A percentile compares a stretch with the other conserved stretches of the same genome.
Evolutionary conservation across 1,140 invertebrate genomes (phyloP).

Genomic region (Dendroctonus ponderosae): DNA sequence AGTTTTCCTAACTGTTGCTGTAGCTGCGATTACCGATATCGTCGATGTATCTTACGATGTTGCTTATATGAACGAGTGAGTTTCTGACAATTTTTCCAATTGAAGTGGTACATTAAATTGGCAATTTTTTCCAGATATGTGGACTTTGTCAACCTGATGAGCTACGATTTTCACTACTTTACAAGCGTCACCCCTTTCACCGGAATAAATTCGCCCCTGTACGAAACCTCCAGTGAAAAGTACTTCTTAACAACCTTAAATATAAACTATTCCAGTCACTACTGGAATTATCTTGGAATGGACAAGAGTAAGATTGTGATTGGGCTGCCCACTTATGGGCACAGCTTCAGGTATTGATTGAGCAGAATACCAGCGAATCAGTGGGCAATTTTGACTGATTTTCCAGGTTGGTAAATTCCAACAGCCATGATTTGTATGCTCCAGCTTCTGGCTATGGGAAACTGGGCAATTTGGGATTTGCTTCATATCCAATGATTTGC

Average conservation of each 20-base stretch:
- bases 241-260: conserved; percentile 73
- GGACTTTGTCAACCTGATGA: conserved; percentile 86
- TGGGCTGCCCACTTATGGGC: conserved; percentile 88
- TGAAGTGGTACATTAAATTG: background rate
- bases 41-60: conserved; percentile 75
- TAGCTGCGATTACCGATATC: conserved; percentile 71
- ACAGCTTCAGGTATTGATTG: conserved; percentile 64
- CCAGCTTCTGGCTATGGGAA: conserved; percentile 68
- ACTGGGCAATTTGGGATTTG: conserved; percentile 68
- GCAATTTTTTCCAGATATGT: conserved; percentile 60
- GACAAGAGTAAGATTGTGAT: conserved; percentile 80
- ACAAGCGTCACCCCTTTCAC: conserved; percentile 75
- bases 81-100: conserved; percentile 2
- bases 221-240: conserved; percentile 57
- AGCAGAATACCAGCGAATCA: background rate
- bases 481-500: conserved; percentile 68
- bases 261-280: conserved; percentile 77
- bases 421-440: conserved; percentile 66
- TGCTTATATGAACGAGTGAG: conserved; percentile 69
- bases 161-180: conserved; percentile 86
- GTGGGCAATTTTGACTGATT: background rate
- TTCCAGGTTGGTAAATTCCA: conserved; percentile 63
- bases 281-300: conserved; percentile 79
- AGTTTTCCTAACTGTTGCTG: conserved; percentile 71
- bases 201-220: conserved; percentile 79